Evolutionary conservation across 2,888 invertebrate species (phyloP).

Genomic region (Laothoe populi): DNA sequence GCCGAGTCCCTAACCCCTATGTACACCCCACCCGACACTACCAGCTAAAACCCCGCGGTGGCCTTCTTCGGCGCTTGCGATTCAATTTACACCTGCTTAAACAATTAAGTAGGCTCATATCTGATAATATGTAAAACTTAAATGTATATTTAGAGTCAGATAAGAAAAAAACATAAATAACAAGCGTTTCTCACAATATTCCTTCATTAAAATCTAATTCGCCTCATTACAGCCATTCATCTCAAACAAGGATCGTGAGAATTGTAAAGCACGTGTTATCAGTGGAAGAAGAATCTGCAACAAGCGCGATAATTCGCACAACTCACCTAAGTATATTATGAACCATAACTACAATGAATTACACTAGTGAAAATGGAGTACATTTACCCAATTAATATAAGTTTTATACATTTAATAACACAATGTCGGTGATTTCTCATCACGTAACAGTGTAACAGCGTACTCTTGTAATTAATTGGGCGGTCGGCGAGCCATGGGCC

Average conservation of each 20-base stretch:
- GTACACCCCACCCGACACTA: no score
- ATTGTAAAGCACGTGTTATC: constrained; percentile 8
- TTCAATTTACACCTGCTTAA: no score
- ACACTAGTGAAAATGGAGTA: not conserved
- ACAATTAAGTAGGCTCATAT: no score
- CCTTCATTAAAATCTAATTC: not conserved
- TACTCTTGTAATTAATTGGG: constrained; percentile 21
- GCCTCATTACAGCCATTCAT: not conserved
- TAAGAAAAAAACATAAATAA: not conserved
- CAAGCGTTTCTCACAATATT: constrained; percentile 3
- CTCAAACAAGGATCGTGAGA: not conserved
- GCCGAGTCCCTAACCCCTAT: no score
- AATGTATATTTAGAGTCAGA: no score
- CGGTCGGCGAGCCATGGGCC: constrained; percentile 39
- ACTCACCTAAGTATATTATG: not conserved
- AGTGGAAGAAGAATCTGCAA: not conserved
- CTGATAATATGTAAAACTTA: no score
- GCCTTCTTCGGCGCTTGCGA: no score
- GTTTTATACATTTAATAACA: constrained; percentile 47
- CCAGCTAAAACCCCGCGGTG: no score
- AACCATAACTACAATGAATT: not conserved
- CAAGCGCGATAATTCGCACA: not conserved
- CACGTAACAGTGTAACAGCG: constrained; percentile 54
- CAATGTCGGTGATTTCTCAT: constrained; percentile 71
- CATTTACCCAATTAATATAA: constrained; percentile 44